phyloP scores from a whole-genome alignment of 2,888 invertebrate genomes.

The Drosophila multiciliata region DNA sequence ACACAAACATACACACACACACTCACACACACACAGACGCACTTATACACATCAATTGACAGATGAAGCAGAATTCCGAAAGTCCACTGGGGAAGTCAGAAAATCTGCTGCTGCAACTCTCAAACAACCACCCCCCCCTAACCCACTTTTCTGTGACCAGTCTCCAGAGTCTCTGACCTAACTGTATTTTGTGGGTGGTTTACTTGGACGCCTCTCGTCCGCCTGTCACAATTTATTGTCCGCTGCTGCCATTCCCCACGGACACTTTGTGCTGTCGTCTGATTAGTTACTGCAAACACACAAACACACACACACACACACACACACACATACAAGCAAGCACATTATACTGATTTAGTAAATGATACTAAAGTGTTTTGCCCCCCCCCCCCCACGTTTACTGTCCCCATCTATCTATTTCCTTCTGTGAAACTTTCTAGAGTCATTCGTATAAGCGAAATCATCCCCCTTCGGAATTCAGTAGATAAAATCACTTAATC shows the following conservation, averaged over 20 bases:
- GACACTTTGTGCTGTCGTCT: slow-evolving; percentile 49
- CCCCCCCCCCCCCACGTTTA: neutral
- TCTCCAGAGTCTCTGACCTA: neutral
- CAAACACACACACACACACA: slow-evolving; percentile 1
- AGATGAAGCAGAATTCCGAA: slow-evolving; percentile 38
- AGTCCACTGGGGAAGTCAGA: slow-evolving; percentile 15
- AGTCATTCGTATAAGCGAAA: neutral
- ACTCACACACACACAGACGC: slow-evolving; percentile 7
- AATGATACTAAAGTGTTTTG: slow-evolving; percentile 26
- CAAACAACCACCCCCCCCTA: neutral
- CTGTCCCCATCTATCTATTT: neutral
- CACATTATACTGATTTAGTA: slow-evolving; percentile 13
- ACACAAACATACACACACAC: slow-evolving; percentile 13
- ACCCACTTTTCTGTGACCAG: neutral
- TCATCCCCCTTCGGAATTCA: slow-evolving; percentile 21
- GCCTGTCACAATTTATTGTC: slow-evolving; percentile 59
- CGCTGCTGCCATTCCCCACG: slow-evolving; percentile 50
- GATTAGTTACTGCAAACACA: slow-evolving; percentile 63
- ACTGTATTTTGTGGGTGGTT: slow-evolving; percentile 20
- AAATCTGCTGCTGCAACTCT: neutral
- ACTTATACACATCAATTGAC: slow-evolving; percentile 21
- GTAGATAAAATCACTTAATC: slow-evolving; percentile 38
- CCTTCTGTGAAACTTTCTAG: slow-evolving; percentile 43
- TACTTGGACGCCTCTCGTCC: slow-evolving; percentile 23
- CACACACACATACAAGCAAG: neutral